Evolutionary conservation across 2,797 vertebrate species (phyloP), one percentile per base, ranked within the genome.

Genomic region (Esox masquinongy): DNA sequence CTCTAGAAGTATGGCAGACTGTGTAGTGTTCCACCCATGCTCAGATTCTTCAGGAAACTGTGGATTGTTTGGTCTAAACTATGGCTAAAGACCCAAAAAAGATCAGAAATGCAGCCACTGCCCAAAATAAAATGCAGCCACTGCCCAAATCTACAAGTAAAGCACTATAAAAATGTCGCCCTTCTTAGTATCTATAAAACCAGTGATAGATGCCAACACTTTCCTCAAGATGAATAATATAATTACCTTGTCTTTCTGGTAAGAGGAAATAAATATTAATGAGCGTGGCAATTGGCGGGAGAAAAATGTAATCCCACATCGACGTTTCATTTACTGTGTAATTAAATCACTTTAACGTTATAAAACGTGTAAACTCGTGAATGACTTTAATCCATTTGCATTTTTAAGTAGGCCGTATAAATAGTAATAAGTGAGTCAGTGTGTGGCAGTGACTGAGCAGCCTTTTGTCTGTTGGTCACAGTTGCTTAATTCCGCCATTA

Each of bases 381-480:
- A 90, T 91, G 90, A 92, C 84, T 93, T 88, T 85, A 84, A 91
- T 73, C 84, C 83, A 94, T 94, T 92, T 93, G 92, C 93, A 94
- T 94, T 92, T 93, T 94, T 94, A 94, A 94, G 93, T 86, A 93
- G 86, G 82, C 85, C 84, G 90, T 90, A 94, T 93, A 93, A 93
- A 93, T 92, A 93, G 84, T 92, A 92, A 92, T 92, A 91, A 91
- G 89, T 87, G 75, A 90, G 89, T 88, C 85, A 87, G 85, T 90
- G 85, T 90, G 88, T 88, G 84, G 87, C 91, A 88, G 89, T 88
- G 88, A 90, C 87, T 89, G 88, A 88, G 79, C 77, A 74, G 82
- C 83, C 86, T 85, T 90, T 92, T 92, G 92, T 91, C 84, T 88
- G 90, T 89, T 88, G 91, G 91, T 92, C 90, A 92, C 89, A 91